These are phyloP conservation scores for Syndactyla subalaris DNA, from an alignment of 2,797 vertebrate species.

Conservation along the genomic window DNA sequence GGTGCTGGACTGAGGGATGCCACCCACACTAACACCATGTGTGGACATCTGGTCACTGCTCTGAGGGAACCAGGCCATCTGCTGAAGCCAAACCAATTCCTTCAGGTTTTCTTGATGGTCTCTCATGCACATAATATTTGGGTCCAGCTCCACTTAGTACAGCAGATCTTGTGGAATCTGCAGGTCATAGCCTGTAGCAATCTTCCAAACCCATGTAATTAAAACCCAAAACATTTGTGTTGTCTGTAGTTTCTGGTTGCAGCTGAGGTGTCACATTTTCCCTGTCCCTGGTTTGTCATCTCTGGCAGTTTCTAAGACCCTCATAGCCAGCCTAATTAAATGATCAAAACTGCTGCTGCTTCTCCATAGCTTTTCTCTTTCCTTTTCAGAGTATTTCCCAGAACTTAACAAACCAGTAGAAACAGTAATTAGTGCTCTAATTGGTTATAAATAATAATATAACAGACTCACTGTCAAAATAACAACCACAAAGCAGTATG, in stretches of 20 bases:
- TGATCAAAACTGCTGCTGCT: neutral
- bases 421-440: slow-evolving; percentile 39
- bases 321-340: neutral
- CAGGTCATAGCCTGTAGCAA: neutral
- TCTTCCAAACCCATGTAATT: neutral
- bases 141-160: neutral
- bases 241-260: neutral
- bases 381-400: neutral
- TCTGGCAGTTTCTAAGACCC: neutral
- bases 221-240: slow-evolving; percentile 4
- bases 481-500: slow-evolving; percentile 63
- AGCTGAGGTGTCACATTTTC: neutral
- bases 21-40: accelerated
- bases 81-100: neutral
- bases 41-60: neutral
- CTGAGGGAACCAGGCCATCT: neutral
- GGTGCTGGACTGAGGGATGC: neutral
- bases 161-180: neutral
- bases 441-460: slow-evolving; percentile 57
- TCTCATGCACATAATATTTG: neutral
- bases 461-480: slow-evolving; percentile 73
- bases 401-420: slow-evolving; percentile 30
- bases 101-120: neutral
- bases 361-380: neutral
- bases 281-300: neutral